These are phyloP conservation scores for Enteromius radiatus DNA, from an alignment of 2,797 vertebrate genomes.

Conservation along the genomic window DNA sequence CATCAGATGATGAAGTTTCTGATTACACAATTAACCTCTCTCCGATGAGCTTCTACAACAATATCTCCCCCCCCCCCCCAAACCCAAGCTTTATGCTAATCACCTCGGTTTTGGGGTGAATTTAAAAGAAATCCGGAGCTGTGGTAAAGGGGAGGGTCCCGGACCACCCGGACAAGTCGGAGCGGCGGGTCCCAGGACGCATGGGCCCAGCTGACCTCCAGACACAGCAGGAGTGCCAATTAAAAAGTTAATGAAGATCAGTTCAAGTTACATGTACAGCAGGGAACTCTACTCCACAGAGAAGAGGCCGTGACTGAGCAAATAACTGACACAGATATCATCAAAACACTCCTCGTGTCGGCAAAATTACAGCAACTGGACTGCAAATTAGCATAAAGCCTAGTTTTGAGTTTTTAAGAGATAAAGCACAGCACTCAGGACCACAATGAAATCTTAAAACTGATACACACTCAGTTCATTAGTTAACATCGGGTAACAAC, in stretches of 20 bases:
- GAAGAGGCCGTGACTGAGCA: neutral
- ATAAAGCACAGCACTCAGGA: neutral
- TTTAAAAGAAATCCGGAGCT: conserved; percentile 10
- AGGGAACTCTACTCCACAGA: neutral
- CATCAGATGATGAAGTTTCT: conserved; percentile 33
- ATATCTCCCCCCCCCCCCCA: conserved; percentile 33
- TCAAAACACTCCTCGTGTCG: neutral
- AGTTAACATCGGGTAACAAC: no score
- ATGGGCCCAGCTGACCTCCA: conserved; percentile 4
- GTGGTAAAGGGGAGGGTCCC: neutral
- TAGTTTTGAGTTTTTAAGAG: neutral
- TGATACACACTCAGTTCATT: no score
- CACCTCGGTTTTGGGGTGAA: conserved; percentile 45
- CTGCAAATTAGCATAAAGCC: neutral
- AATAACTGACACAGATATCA: conserved; percentile 6
- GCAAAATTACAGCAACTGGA: neutral
- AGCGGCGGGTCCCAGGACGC: neutral
- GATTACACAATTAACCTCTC: conserved; percentile 57
- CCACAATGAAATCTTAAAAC: neutral
- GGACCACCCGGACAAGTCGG: neutral
- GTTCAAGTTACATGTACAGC: conserved; percentile 23
- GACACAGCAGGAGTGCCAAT: conserved; percentile 29
- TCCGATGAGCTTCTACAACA: conserved; percentile 6
- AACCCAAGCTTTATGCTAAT: conserved; percentile 45
- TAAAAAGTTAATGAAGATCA: conserved; percentile 50